These are phyloP conservation scores for Apodemus agrarius DNA, from an alignment of 2,797 vertebrate species.

Conservation along the genomic window DNA sequence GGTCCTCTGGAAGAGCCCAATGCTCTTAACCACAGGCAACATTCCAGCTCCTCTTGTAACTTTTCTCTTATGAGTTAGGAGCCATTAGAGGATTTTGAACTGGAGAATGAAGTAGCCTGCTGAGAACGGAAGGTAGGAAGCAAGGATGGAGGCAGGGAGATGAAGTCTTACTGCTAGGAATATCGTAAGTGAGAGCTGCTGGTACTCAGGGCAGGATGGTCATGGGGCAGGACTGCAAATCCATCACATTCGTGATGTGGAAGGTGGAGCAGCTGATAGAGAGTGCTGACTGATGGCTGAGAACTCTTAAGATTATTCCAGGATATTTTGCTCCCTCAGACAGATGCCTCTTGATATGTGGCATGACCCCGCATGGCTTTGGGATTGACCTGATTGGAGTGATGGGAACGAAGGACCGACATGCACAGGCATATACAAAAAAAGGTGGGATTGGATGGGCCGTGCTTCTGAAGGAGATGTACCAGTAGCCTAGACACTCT, in stretches of 20 bases:
- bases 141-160: no score
- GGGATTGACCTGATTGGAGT: neutral
- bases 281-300: neutral
- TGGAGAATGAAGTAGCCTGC: neutral
- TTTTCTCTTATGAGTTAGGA: neutral
- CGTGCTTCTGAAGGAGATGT: neutral
- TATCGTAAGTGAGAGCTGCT: neutral
- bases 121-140: neutral
- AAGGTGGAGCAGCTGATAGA: neutral
- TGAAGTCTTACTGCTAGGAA: neutral
- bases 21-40: neutral
- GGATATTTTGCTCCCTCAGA: neutral
- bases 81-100: neutral
- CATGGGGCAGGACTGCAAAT: neutral
- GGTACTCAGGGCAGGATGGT: neutral
- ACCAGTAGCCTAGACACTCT: neutral
- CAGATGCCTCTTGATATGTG: neutral
- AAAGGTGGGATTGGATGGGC: neutral
- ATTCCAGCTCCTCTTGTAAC: neutral
- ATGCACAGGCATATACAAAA: neutral
- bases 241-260: neutral
- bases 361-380: neutral
- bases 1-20: neutral
- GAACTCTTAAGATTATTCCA: neutral
- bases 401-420: neutral